Conservation (phyloP, 1,140 invertebrate genomes). For the Drosophila rufa region DNA sequence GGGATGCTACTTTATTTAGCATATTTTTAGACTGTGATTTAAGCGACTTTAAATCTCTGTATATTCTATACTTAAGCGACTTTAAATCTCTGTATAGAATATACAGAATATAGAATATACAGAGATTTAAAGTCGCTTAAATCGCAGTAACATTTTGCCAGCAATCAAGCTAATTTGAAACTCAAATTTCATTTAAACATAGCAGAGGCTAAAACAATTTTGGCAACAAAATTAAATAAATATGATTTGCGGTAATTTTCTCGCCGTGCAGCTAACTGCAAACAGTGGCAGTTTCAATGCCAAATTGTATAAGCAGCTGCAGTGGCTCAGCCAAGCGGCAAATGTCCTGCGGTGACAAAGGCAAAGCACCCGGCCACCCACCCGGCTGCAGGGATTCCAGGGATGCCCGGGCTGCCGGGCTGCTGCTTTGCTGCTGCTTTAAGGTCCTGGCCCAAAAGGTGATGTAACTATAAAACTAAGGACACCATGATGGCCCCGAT, state of each 20-base stretch:
- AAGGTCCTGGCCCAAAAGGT: conserved; percentile 40
- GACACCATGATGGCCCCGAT: neutral
- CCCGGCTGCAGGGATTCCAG: neutral
- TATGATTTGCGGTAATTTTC: neutral
- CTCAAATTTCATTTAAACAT: neutral
- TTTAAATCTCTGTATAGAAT: too few relatives aligned
- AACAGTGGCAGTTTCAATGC: conserved; percentile 58
- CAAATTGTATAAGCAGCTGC: conserved; percentile 67
- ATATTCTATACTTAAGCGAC: too few relatives aligned
- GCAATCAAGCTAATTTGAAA: neutral
- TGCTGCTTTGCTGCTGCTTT: conserved; percentile 1
- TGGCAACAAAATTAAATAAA: neutral
- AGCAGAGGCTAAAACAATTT: neutral
- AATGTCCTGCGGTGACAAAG: conserved; percentile 64
- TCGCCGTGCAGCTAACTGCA: conserved; percentile 16
- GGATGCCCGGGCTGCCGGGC: neutral
- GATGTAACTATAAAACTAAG: conserved; percentile 46
- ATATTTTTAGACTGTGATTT: too few relatives aligned
- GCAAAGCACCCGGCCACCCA: conserved; percentile 23
- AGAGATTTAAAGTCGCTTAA: too few relatives aligned
- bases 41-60: too few relatives aligned
- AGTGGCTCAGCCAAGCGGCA: conserved; percentile 59
- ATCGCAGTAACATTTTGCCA: too few relatives aligned
- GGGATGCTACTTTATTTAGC: too few relatives aligned
- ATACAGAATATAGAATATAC: too few relatives aligned